Base-by-base conservation (phyloP, 2,888 invertebrate genomes). In the Alsophila aescularia region DNA sequence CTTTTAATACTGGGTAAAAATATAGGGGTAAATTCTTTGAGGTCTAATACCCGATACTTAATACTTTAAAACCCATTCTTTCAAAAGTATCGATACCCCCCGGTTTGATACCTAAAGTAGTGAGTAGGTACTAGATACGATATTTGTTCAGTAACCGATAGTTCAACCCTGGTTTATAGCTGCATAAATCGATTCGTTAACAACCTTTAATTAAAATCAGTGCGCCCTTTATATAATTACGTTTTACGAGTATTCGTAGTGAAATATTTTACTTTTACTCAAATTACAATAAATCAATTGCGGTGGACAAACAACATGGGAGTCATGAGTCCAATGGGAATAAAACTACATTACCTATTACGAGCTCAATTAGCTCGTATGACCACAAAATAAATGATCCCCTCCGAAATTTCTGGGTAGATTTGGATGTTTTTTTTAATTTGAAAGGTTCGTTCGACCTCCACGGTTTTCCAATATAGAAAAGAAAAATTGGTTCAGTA, bases 221-320 rank as follows among this genome's bases (percentile, higher is more conserved):
- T 49, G 43, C 10, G 18, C 35, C 32, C 42, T 34, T 16, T 9
- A 41, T 32, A 49, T 54, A 54, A 54, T 54, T 49, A 39, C 34
- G 29, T 49, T 53, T 39, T 44, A 54, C 39, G 39, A 54, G 49
- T 54, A 40, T 54, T n/a, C 35, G 41, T 42, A 47, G 18, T 52
- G 16, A 41, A 14, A 49, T 49, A 52, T 45, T 45, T 36, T 36
- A 53, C 35, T 34, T 34, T 52, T 14, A 37, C 41, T 41, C 32
- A 42, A 47, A 53, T 53, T 48, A 48, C 42, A 42, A 41, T 53
- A 47, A 52, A 41, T 36, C 31, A 36, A 42, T 13, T 15, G 36
- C 12, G 34, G 48, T 45, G 51, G 41, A 50, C 41, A 47, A 43
- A 45, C 16, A 57, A 61, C 54, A 58, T 31, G 58, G 54, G n/a